Conservation (phyloP, 2,113 vertebrate genomes). For the Megaptera novaeangliae region DNA sequence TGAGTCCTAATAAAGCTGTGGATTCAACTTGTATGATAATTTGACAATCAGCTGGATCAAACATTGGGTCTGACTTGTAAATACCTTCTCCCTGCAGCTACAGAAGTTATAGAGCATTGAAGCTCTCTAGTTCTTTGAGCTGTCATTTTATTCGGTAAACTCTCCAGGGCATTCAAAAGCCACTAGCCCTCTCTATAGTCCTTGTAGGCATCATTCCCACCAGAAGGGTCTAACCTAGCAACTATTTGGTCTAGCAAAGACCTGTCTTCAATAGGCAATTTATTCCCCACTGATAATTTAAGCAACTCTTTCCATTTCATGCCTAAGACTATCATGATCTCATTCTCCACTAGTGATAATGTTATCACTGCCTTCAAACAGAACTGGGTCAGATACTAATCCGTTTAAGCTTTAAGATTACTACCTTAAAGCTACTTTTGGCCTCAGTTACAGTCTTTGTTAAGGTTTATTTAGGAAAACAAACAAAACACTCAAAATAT, state of each 20-base stretch:
- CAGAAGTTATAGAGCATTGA: background rate
- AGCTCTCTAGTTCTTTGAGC: background rate
- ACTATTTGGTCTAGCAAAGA: background rate
- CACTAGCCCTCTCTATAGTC: background rate
- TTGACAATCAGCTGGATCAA: background rate
- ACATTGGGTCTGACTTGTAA: background rate
- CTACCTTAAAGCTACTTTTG: background rate
- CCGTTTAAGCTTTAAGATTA: background rate
- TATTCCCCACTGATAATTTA: background rate
- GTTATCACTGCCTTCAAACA: background rate
- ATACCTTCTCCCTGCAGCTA: background rate
- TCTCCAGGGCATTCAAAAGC: background rate
- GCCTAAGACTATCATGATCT: background rate
- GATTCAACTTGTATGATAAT: background rate
- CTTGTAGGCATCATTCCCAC: background rate
- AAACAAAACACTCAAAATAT: background rate
- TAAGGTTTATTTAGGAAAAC: constrained; percentile 18
- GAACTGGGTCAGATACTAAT: background rate
- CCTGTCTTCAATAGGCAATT: background rate
- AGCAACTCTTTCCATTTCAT: background rate
- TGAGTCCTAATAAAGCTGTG: background rate
- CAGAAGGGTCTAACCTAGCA: background rate
- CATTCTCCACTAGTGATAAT: background rate
- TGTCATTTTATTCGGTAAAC: background rate
- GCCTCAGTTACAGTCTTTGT: background rate